phyloP scores from a whole-genome alignment of 2,888 invertebrate genomes.

The Stegophylla sp. region DNA sequence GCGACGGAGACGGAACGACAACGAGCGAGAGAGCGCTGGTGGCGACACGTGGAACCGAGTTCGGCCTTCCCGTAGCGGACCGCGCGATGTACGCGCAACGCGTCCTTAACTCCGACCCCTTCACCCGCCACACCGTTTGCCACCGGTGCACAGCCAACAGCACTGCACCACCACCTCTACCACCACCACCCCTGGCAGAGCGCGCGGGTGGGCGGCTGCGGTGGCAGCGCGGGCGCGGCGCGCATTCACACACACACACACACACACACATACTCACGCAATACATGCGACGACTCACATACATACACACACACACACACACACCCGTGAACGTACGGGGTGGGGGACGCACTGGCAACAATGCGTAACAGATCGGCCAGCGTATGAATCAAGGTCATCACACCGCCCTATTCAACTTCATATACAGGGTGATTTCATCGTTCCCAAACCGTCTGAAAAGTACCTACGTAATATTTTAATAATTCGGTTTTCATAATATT shows the following conservation, averaged over 20 bases:
- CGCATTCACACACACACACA: not conserved
- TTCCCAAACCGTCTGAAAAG: not conserved
- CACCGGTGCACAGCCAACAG: conserved; percentile 33
- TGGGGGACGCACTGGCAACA: conserved; percentile 57
- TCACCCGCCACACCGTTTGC: conserved; percentile 36
- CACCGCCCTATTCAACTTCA: conserved; percentile 55
- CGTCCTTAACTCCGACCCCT: conserved; percentile 55
- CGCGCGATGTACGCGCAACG: conserved; percentile 44
- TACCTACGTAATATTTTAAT: not conserved
- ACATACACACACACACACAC: conserved; percentile 19
- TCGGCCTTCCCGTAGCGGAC: conserved; percentile 57
- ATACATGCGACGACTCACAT: too few species aligned
- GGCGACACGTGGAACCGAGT: conserved; percentile 56
- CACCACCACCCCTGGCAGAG: conserved; percentile 42
- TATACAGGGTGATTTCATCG: conserved; percentile 55
- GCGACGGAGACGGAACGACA: conserved; percentile 37
- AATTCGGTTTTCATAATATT: too few species aligned
- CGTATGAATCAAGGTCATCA: conserved; percentile 54
- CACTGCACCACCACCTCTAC: conserved; percentile 35
- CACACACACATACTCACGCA: too few species aligned
- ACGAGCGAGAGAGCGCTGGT: conserved; percentile 48
- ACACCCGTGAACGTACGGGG: conserved; percentile 32
- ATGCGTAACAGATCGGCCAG: conserved; percentile 59
- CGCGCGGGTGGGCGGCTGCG: conserved; percentile 45
- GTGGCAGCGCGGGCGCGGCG: conserved; percentile 34